These are phyloP conservation scores for Sarcophaga carnaria DNA, from an alignment of 2,888 invertebrate species.

Conservation along the genomic window DNA sequence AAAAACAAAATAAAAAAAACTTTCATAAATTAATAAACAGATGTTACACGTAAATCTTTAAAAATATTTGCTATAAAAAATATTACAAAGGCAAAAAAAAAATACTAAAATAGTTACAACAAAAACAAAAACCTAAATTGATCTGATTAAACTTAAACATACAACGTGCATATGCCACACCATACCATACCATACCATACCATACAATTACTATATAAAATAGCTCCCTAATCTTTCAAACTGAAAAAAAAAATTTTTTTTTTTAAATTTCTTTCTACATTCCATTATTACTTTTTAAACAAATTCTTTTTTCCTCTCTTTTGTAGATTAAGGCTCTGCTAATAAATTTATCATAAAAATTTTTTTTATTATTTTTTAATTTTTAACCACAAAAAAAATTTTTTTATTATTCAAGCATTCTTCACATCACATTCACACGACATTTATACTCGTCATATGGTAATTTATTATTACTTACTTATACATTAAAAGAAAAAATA, in stretches of 20 bases:
- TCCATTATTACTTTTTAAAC: background rate
- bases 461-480: slow-evolving; percentile 72
- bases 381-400: background rate
- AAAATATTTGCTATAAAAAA: background rate
- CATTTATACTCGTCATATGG: slow-evolving; percentile 66
- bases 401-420: background rate
- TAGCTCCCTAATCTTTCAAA: too few relatives aligned
- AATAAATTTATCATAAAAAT: background rate
- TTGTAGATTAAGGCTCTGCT: background rate
- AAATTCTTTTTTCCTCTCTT: background rate
- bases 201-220: too few relatives aligned
- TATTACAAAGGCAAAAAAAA: too few relatives aligned
- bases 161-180: too few relatives aligned
- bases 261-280: background rate
- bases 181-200: too few relatives aligned
- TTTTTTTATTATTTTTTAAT: background rate
- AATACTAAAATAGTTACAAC: too few relatives aligned
- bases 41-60: slow-evolving; percentile 38
- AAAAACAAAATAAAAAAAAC: too few relatives aligned
- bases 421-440: slow-evolving; percentile 68
- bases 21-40: slow-evolving; percentile 10
- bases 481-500: slow-evolving; percentile 66
- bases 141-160: too few relatives aligned
- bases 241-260: background rate
- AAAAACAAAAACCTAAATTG: too few relatives aligned